Percentiles rank a stretch among this genome's conserved stretches.
phyloP scores from a whole-genome alignment of 2,113 vertebrate genomes.

The Zapornia atra region DNA sequence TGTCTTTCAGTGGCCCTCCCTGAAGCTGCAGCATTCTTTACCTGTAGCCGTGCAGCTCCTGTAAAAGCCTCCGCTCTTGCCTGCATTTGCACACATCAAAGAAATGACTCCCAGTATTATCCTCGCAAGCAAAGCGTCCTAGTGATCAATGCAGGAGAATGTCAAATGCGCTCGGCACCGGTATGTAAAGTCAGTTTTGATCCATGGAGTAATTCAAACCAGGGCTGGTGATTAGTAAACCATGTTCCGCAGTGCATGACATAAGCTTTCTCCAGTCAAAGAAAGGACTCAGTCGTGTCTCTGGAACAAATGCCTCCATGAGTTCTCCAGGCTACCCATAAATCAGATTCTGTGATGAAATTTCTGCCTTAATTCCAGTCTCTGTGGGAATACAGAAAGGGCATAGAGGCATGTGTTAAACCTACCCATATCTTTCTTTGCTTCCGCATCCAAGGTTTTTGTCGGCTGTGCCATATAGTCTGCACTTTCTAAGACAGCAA shows the following conservation, averaged over 20 bases:
- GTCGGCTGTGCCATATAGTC: not conserved
- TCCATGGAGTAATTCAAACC: slow-evolving; percentile 47
- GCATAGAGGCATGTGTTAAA: not conserved
- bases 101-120: slow-evolving; percentile 45
- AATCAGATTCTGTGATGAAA: slow-evolving; percentile 31
- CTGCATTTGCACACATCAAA: not conserved
- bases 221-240: slow-evolving; percentile 33
- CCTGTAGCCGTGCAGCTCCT: not conserved
- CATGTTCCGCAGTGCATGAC: not conserved
- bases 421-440: not conserved
- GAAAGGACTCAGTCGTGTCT: not conserved
- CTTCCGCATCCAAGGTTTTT: not conserved
- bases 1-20: not conserved
- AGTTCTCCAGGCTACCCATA: slow-evolving; percentile 27
- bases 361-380: slow-evolving; percentile 20
- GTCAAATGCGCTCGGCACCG: not conserved
- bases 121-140: not conserved
- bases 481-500: slow-evolving; percentile 7
- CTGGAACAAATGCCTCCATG: slow-evolving; percentile 33
- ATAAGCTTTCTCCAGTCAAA: not conserved
- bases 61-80: not conserved
- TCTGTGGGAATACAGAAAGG: not conserved
- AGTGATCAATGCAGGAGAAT: slow-evolving; percentile 29
- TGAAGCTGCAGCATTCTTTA: not conserved
- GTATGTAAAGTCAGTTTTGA: slow-evolving; percentile 28